Evolutionary conservation across 1,140 invertebrate species (phyloP).

Genomic region (Scylla paramamosain): DNA sequence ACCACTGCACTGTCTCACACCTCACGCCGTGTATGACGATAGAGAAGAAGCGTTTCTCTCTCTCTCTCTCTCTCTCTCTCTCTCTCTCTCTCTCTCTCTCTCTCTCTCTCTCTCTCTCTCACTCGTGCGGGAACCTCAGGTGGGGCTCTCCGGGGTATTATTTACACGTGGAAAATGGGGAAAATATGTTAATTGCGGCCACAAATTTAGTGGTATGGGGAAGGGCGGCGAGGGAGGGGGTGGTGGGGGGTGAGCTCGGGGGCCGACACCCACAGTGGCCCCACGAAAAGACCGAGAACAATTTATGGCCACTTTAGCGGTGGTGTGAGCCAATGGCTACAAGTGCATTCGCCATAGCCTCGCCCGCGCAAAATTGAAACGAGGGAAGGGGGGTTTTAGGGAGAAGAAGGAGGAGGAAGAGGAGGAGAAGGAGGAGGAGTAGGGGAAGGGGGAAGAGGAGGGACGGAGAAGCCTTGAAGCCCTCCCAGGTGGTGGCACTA

Average conservation of each 20-base stretch:
- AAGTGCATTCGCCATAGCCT: constrained; percentile 30
- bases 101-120: background rate
- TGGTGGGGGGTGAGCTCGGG: background rate
- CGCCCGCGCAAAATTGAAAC: background rate
- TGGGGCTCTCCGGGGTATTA: background rate
- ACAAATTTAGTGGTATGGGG: background rate
- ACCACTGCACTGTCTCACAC: too few relatives aligned
- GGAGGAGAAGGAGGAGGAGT: background rate
- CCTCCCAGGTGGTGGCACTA: constrained; percentile 27
- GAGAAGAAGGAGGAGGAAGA: background rate
- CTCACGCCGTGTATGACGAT: background rate
- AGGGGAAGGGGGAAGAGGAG: background rate
- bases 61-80: constrained; percentile 37
- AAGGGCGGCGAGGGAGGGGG: background rate
- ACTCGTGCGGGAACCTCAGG: background rate
- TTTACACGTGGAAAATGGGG: constrained; percentile 1
- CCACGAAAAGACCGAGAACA: constrained; percentile 15
- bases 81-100: constrained; percentile 44
- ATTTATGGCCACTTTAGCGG: constrained; percentile 47
- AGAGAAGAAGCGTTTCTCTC: background rate
- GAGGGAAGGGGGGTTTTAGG: background rate
- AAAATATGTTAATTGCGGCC: constrained; percentile 14
- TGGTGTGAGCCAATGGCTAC: constrained; percentile 16
- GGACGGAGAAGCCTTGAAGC: background rate
- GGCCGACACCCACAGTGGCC: background rate